Base-by-base conservation (phyloP, 2,797 vertebrate genomes). In the Pseudochromis fuscus region DNA sequence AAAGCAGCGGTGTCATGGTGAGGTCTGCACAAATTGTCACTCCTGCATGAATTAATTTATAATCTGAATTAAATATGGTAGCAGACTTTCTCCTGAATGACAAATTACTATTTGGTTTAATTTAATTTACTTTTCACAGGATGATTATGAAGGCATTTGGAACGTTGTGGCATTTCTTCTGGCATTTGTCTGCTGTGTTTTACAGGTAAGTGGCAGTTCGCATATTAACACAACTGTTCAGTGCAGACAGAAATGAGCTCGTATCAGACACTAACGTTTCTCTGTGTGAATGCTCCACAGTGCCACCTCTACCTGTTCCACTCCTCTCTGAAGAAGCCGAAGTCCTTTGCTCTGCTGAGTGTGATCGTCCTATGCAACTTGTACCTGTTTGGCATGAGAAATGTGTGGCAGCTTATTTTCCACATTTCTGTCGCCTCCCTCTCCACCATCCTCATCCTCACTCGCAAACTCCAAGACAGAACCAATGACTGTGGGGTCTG, bases 271-370 rank as follows among this genome's bases (percentile, higher is more conserved):
- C n/a, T n/a, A n/a, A n/a, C n/a, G n/a, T 28, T 10, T 16, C 27
- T 37, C 13, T 70, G 10, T 15, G n/a, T n/a, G n/a, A n/a, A n/a
- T 7, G 0, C 49, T 48, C 56, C 38, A 24, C 88, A 99, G 98
- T 98, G 97, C 89, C 95, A 98, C 71, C 81, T 99, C 77, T 99
- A 98, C 91, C 93, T 99, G 83, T 97, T 97, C 93, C 95, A 96
- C 83, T 94, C 94, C 11, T 94, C 95, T 0, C 79, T 85, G n/a
- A 96, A 96, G 92, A 96, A 92, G 51, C 24, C 73, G 53, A 97
- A 97, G 88, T 93, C 95, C 1, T 90, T 94, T 62, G 55, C 86
- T 23, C 90, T 96, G 72, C 80, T 98, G 59, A 84, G 85, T 35
- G 81, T 85, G 0, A 88, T 98, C 27, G 85, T 95, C 55, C 87